phyloP scores from a whole-genome alignment of 2,888 invertebrate species.

The Rhagonycha fulva region DNA sequence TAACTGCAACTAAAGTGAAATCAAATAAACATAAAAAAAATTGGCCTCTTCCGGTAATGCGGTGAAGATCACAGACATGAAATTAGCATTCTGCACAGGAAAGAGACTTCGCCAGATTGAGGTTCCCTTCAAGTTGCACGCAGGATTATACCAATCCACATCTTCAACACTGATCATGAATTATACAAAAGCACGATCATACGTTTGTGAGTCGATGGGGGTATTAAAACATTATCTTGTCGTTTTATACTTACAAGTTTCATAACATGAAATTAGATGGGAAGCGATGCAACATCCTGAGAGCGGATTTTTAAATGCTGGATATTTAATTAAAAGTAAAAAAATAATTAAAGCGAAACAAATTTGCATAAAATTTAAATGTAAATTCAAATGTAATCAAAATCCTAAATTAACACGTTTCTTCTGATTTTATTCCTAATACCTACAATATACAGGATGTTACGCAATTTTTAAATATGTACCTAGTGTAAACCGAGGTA shows the following conservation, averaged over 20 bases:
- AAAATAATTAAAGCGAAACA: neutral
- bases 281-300: neutral
- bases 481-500: no score
- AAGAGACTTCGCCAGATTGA: conserved; percentile 50
- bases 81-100: conserved; percentile 51
- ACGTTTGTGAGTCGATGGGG: neutral
- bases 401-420: neutral
- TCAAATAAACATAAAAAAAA: neutral
- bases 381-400: neutral
- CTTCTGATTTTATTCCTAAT: neutral
- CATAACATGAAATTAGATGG: neutral
- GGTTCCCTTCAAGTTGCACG: conserved; percentile 36
- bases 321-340: neutral
- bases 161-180: conserved; percentile 39
- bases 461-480: neutral
- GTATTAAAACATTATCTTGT: neutral
- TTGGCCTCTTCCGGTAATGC: conserved; percentile 33
- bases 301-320: neutral
- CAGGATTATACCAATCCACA: conserved; percentile 35
- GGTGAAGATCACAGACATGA: conserved; percentile 46
- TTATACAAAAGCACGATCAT: conserved; percentile 34
- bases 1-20: neutral
- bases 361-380: neutral
- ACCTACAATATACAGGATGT: neutral
- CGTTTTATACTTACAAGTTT: neutral